Evolutionary conservation across 2,797 vertebrate genomes (phyloP), one percentile per base, ranked within the genome.

Genomic region (Coranthus polyacanthus): DNA sequence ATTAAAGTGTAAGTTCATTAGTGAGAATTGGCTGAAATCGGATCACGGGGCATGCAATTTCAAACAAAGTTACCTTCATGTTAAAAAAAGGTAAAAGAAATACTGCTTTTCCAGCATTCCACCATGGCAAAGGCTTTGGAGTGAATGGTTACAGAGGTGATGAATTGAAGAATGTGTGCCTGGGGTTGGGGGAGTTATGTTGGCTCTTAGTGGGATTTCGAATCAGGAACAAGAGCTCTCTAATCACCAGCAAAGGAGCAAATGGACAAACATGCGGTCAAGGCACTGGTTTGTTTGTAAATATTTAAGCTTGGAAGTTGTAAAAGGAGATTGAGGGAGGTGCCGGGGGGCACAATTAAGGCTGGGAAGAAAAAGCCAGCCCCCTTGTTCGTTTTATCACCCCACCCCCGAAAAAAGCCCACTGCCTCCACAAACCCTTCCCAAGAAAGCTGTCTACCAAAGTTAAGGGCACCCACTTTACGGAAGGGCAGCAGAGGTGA

Each of bases 391-490:
- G 56, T 44, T 73, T 67, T 17, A 57, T 49, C 51, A 22, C 21
- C 26, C 44, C 10, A 24, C 18, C 69, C 21, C 20, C 21, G 13
- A 24, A 16, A 57, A 17, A 34, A 57, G 41, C 73, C 37, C 32
- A 34, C 41, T 15, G 41, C 49, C 60, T 54, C 53, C 21, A 29
- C 69, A 79, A 71, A 70, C 49, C 56, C 71, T 76, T 60, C 89
- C 86, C 75, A 79, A 88, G 79, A 90, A 86, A 78, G 72, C 84
- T 90, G 89, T 89, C 82, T 88, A 43, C 64, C 58, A 88, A 84
- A 80, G 80, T 86, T 86, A 89, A 93, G 83, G 70, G 84, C 72
- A 11, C 63, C 83, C 88, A 89, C 91, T 93, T 89, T 79, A 81
- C 56, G 4, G 66, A 79, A 83, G 88, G 86, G 67, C 84, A 88